Percentiles rank a stretch among this genome's conserved stretches.
These are phyloP conservation scores for Corythoichthys intestinalis DNA, from an alignment of 2,113 vertebrate species.

Conservation along the genomic window DNA sequence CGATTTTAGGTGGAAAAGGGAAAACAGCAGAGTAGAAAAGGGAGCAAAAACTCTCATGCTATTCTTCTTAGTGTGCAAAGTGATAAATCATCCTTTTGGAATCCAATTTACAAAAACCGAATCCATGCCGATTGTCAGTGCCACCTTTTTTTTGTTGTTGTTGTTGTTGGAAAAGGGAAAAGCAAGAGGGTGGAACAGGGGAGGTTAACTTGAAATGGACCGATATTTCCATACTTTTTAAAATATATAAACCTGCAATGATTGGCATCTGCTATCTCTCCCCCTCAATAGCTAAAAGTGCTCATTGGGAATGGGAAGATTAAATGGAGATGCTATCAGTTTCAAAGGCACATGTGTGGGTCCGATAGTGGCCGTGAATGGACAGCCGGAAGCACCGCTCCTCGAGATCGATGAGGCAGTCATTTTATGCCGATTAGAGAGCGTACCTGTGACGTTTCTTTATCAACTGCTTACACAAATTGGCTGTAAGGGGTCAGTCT, in stretches of 20 bases:
- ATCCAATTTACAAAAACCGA: no score
- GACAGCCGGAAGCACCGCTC: slow-evolving; percentile 28
- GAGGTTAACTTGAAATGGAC: no score
- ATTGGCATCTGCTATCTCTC: slow-evolving; percentile 16
- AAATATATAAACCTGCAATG: slow-evolving; percentile 3
- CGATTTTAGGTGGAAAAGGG: no score
- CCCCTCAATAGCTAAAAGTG: slow-evolving; percentile 16
- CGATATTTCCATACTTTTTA: not conserved
- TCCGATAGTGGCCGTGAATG: slow-evolving; percentile 43
- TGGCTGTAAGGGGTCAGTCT: not conserved
- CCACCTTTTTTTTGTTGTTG: no score
- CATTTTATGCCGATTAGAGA: slow-evolving; percentile 9
- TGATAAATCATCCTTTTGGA: no score
- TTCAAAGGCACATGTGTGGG: slow-evolving; percentile 36
- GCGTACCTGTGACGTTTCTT: not conserved
- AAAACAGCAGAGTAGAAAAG: no score
- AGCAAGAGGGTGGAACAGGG: no score
- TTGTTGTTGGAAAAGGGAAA: no score
- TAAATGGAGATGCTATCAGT: slow-evolving; percentile 58
- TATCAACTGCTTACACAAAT: not conserved
- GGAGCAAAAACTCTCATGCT: no score
- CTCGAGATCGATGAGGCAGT: slow-evolving; percentile 4
- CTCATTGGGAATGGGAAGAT: slow-evolving; percentile 46
- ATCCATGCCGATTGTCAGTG: no score
- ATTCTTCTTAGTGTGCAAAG: no score